Conservation (phyloP, 2,797 vertebrate genomes). For the Diceros bicornis region DNA sequence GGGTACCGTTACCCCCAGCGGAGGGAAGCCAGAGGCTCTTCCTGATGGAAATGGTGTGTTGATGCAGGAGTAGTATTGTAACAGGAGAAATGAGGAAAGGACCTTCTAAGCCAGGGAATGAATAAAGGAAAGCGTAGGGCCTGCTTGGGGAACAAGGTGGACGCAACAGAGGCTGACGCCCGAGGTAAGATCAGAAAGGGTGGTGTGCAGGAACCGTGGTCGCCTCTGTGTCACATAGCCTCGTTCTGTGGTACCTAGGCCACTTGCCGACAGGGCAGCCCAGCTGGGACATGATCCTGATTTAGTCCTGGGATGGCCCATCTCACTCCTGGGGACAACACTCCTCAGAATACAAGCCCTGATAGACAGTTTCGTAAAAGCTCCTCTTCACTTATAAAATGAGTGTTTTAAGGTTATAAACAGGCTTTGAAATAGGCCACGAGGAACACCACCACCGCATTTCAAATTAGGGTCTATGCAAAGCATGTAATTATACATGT, state of each 20-base stretch:
- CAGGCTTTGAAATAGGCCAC: background rate
- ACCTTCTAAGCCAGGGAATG: background rate
- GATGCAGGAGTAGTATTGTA: background rate
- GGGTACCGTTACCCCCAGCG: background rate
- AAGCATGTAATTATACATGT: background rate
- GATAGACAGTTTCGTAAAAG: background rate
- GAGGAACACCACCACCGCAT: background rate
- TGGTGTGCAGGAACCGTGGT: background rate
- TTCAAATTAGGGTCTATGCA: background rate
- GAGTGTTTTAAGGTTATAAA: background rate
- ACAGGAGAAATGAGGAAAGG: background rate
- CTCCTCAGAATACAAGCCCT: background rate
- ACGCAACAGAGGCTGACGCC: background rate
- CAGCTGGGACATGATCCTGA: background rate
- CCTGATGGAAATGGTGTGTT: background rate
- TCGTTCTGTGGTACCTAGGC: background rate
- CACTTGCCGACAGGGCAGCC: background rate
- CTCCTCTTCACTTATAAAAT: background rate
- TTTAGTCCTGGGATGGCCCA: background rate
- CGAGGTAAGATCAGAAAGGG: background rate
- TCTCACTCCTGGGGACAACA: background rate
- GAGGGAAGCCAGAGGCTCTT: background rate
- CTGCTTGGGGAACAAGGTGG: background rate
- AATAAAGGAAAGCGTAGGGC: background rate
- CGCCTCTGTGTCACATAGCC: background rate